Percentiles rank a stretch among this genome's conserved stretches.
These are phyloP conservation scores for Brachionus paranguensis DNA, from an alignment of 1,140 invertebrate species.

Conservation along the genomic window DNA sequence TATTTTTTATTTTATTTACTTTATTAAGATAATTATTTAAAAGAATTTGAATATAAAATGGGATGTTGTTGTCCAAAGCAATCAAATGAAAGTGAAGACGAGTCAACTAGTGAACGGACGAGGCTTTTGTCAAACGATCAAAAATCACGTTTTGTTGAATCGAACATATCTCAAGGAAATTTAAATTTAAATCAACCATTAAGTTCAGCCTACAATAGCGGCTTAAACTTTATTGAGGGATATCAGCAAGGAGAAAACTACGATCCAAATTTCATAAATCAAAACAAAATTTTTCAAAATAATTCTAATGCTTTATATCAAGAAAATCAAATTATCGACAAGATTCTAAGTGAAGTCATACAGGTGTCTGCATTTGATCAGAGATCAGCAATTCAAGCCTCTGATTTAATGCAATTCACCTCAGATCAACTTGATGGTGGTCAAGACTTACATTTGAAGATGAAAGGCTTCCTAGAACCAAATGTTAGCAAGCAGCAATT, in stretches of 20 bases:
- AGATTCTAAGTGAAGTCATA: constrained; percentile 34
- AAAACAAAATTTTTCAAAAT: background rate
- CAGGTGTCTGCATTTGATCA: constrained; percentile 20
- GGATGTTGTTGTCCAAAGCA: constrained; percentile 38
- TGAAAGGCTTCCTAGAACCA: constrained; percentile 14
- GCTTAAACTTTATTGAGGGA: background rate
- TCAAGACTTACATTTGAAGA: background rate
- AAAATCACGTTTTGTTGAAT: constrained; percentile 37
- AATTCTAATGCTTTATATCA: background rate
- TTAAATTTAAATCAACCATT: background rate
- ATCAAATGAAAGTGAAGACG: background rate
- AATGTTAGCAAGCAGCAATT: background rate
- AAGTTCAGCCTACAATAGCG: background rate
- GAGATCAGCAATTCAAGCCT: background rate
- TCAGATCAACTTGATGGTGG: background rate
- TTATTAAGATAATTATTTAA: background rate
- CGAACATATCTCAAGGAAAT: background rate
- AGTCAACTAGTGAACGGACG: background rate
- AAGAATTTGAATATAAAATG: background rate
- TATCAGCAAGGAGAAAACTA: background rate
- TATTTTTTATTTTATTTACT: background rate
- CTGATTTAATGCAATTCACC: background rate
- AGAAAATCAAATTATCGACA: constrained; percentile 17
- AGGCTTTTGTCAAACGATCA: constrained; percentile 23
- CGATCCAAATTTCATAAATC: background rate